Base-by-base conservation (phyloP, 2,113 vertebrate species). In the Amazona guildingii region DNA sequence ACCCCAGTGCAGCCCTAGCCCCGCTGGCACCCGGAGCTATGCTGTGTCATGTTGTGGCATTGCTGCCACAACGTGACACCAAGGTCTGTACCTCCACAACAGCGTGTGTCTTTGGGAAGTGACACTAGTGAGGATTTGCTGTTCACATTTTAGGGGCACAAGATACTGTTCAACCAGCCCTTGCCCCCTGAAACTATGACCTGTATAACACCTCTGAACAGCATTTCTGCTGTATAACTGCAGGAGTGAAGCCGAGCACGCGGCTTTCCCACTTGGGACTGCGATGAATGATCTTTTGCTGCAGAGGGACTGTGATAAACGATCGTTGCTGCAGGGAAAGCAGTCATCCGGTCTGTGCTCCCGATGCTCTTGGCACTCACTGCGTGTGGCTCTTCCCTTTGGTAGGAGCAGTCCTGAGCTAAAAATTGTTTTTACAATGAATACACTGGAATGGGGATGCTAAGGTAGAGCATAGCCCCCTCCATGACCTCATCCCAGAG, bases 11-110 rank as follows among this genome's bases (percentile, higher is more conserved):
- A 86, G 61, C 41, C 46, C 39, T 1, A 24, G 74, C 41, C 51
- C 59, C 0, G 0, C 23, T 74, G 86, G 52, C 5, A 6, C 86
- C 57, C 69, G 2, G 2, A 41, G 48, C 61, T 6, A 0, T 43
- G 44, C 28, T 86, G 77, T 15, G 33, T 35, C 28, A 11, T 1
- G 0, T 57, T 1, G 90, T 87, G 72, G 35, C 67, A 77, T 79
- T 3, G 1, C 57, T 85, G 87, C 49, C 73, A 75, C 69, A 31
- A 8, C 0, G 1, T 23, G 61, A 49, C 57, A 74, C 63, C 41
- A 13, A 89, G 44, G 44, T 77, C 48, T 49, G 67, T 83, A 66
- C 52, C 86, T 74, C 33, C 62, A 23, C 39, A 73, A 17, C 15
- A 39, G 39, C 12, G 3, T 1, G 0, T 37, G 70, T 31, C 28